phyloP scores from a whole-genome alignment of 2,888 invertebrate species.

The Agrochola macilenta region DNA sequence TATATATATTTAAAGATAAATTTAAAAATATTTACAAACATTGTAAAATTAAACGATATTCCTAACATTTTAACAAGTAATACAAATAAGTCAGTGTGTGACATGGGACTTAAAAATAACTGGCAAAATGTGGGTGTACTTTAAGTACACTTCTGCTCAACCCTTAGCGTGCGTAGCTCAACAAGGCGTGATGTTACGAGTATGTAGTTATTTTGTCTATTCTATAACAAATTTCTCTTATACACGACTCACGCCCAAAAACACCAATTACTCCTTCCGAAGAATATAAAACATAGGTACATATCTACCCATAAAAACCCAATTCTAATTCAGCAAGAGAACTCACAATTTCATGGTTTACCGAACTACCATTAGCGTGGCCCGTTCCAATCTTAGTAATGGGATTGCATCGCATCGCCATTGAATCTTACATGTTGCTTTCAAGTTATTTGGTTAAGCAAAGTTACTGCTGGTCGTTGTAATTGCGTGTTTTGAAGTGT shows the following conservation, averaged over 20 bases:
- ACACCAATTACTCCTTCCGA: not conserved
- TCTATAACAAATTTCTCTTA: not conserved
- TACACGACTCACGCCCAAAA: not conserved
- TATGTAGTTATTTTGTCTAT: too few relatives aligned
- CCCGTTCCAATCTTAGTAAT: conserved; percentile 66
- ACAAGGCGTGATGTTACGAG: too few relatives aligned
- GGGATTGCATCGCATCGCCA: conserved; percentile 60
- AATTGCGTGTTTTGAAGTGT: conserved; percentile 15
- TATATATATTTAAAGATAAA: too few relatives aligned
- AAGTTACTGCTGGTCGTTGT: conserved; percentile 26
- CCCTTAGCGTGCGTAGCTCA: too few relatives aligned
- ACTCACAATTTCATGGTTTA: conserved; percentile 62
- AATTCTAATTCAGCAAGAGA: conserved; percentile 58
- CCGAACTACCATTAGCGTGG: conserved; percentile 57
- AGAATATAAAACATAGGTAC: conserved; percentile 37
- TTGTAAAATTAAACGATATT: too few relatives aligned
- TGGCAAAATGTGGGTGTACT: too few relatives aligned
- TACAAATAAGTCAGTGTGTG: too few relatives aligned
- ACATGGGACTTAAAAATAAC: too few relatives aligned
- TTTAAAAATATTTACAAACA: too few relatives aligned
- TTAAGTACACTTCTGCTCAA: too few relatives aligned
- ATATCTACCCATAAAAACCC: conserved; percentile 33
- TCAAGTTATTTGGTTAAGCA: conserved; percentile 59
- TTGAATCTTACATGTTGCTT: conserved; percentile 63
- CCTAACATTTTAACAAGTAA: too few relatives aligned